Conservation (phyloP, 2,888 invertebrate species). For the Parnassius apollo region DNA sequence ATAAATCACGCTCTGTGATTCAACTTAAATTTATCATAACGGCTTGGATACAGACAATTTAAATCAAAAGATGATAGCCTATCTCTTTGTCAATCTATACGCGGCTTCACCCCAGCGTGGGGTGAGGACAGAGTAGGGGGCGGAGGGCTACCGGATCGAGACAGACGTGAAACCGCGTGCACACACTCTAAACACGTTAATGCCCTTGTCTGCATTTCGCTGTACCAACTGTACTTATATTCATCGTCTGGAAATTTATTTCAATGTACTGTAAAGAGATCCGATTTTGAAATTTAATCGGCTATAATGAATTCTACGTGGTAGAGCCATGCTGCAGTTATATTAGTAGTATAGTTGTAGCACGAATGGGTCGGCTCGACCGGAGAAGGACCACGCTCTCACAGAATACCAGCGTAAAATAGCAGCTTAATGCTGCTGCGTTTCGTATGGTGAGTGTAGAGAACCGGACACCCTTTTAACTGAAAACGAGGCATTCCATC, state of each 20-base stretch:
- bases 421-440: too few relatives aligned
- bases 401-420: too few relatives aligned
- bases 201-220: conserved; percentile 25
- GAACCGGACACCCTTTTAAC: too few relatives aligned
- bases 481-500: too few relatives aligned
- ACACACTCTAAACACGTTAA: conserved; percentile 23
- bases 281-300: neutral
- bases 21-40: neutral
- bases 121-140: neutral
- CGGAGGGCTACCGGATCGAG: conserved; percentile 13
- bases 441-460: too few relatives aligned
- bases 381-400: too few relatives aligned
- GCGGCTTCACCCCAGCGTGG: conserved; percentile 15
- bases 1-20: too few relatives aligned
- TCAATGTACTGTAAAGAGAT: neutral
- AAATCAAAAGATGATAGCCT: conserved; percentile 23
- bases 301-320: too few relatives aligned
- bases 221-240: conserved; percentile 11
- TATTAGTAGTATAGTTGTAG: too few relatives aligned
- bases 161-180: conserved; percentile 26
- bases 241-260: conserved; percentile 17
- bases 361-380: too few relatives aligned
- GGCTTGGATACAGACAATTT: conserved; percentile 12
- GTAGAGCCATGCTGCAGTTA: too few relatives aligned
- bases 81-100: conserved; percentile 23